These are phyloP conservation scores for Labeo calbasu DNA, from an alignment of 2,797 vertebrate species.

Conservation along the genomic window DNA sequence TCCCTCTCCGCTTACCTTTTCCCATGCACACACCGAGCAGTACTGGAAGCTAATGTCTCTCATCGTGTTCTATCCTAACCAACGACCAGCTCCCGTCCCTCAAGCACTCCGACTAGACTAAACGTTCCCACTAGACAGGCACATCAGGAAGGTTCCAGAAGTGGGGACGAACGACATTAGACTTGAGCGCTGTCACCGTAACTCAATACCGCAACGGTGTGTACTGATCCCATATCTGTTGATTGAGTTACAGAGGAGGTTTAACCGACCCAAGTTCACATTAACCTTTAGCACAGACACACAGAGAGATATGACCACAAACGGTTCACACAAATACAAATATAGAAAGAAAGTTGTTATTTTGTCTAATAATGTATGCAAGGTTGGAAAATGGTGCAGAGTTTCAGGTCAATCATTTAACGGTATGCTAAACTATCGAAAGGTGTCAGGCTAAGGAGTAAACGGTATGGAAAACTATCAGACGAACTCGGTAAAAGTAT, in stretches of 20 bases:
- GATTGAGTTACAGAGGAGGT: conserved; percentile 74
- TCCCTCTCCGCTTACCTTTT: conserved; percentile 76
- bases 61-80: conserved; percentile 68
- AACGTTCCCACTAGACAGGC: conserved; percentile 50
- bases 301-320: conserved; percentile 11
- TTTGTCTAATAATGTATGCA: background rate
- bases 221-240: conserved; percentile 69
- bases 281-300: conserved; percentile 16
- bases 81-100: conserved; percentile 14
- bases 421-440: background rate
- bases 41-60: conserved; percentile 80
- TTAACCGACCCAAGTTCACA: conserved; percentile 28
- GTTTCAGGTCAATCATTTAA: background rate
- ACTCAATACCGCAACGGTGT: conserved; percentile 68
- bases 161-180: conserved; percentile 18
- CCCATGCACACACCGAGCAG: conserved; percentile 79
- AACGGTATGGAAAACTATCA: background rate
- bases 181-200: conserved; percentile 58
- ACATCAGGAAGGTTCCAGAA: conserved; percentile 60
- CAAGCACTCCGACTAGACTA: background rate
- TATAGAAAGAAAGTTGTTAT: background rate
- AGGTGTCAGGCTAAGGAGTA: background rate
- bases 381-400: background rate
- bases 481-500: background rate
- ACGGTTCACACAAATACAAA: background rate